Evolutionary conservation across 2,888 invertebrate species (phyloP).

Genomic region (Tenthredo distinguenda): DNA sequence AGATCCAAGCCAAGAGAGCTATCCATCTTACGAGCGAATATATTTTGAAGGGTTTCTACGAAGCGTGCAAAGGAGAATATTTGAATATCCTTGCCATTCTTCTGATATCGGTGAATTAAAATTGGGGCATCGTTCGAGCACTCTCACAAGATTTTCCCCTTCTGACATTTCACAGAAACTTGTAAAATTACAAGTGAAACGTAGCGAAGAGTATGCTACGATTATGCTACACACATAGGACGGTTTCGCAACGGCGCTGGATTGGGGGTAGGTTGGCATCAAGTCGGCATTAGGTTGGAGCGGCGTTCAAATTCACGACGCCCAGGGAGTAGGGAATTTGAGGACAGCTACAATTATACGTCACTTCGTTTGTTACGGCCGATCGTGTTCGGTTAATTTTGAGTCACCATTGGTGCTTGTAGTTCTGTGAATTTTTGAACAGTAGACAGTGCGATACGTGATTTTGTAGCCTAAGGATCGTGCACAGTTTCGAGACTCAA

Average conservation of each 20-base stretch:
- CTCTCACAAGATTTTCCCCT: background rate
- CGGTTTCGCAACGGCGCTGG: background rate
- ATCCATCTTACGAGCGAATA: background rate
- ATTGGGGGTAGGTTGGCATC: background rate
- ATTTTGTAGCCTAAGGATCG: background rate
- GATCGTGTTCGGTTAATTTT: background rate
- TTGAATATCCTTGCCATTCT: background rate
- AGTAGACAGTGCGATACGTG: background rate
- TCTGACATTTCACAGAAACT: background rate
- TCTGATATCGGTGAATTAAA: background rate
- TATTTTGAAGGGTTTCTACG: background rate
- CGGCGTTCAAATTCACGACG: background rate
- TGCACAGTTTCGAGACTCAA: background rate
- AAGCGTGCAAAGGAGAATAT: background rate
- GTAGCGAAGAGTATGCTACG: background rate
- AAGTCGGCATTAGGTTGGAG: background rate
- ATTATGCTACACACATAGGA: background rate
- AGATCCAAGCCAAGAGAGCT: background rate
- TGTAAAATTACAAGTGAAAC: slow-evolving; percentile 1
- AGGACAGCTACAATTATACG: background rate
- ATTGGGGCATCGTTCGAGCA: background rate
- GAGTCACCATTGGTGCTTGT: background rate
- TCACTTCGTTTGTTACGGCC: background rate
- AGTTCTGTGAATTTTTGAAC: background rate
- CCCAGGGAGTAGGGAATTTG: background rate